phyloP scores from a whole-genome alignment of 92 coral and sea anemone genomes.

The Siderastrea siderea region DNA sequence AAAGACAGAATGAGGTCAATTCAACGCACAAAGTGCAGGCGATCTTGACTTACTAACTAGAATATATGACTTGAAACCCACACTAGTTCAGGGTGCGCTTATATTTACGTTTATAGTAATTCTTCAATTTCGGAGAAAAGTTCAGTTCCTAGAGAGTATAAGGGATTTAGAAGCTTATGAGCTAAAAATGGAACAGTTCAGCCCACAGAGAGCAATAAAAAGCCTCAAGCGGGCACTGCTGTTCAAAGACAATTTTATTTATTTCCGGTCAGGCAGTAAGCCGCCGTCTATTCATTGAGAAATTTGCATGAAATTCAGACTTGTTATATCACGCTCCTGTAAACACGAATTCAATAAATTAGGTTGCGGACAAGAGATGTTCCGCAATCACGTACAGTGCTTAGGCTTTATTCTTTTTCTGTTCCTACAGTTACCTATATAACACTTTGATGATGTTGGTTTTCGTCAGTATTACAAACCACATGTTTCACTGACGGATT shows the following conservation, averaged over 20 bases:
- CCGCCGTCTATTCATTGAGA: conserved; percentile 46
- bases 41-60: neutral
- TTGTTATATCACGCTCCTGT: conserved; percentile 57
- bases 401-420: neutral
- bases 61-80: neutral
- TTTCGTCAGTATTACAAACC: conserved; percentile 5
- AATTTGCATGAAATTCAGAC: conserved; percentile 82
- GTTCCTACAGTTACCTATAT: neutral
- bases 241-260: conserved; percentile 58
- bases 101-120: conserved; percentile 3
- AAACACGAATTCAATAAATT: conserved; percentile 43
- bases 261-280: conserved; percentile 48
- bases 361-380: conserved; percentile 19
- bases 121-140: neutral
- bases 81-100: conserved; percentile 6
- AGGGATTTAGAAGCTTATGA: neutral
- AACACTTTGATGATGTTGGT: neutral
- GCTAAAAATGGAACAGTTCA: conserved; percentile 41
- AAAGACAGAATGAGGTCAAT: neutral
- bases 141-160: neutral
- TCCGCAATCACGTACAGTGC: conserved; percentile 39
- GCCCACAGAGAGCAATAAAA: conserved; percentile 31
- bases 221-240: conserved; percentile 19
- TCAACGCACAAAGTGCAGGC: neutral
- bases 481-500: neutral